Percentiles rank a stretch among this genome's conserved stretches.
phyloP scores from a whole-genome alignment of 2,888 invertebrate species.

The Blera fallax region DNA sequence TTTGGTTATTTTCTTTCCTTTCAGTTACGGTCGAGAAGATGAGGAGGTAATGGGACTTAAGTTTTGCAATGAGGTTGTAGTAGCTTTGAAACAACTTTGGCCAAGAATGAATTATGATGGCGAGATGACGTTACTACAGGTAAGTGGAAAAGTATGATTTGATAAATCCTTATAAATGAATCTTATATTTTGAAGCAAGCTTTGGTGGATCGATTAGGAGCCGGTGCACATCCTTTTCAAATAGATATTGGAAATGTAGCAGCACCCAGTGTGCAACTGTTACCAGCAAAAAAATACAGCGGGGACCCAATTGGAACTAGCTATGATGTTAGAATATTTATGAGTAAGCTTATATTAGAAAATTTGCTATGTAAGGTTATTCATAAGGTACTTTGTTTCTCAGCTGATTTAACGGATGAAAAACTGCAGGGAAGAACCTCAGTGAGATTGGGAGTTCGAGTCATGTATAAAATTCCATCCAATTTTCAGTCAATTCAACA shows the following conservation, averaged over 20 bases:
- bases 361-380: not conserved
- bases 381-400: not conserved
- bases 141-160: conserved; percentile 77
- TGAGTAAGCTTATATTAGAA: conserved; percentile 83
- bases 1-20: not conserved
- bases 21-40: conserved; percentile 94
- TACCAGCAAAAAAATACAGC: conserved; percentile 92
- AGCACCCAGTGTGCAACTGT: conserved; percentile 92
- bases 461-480: conserved; percentile 84
- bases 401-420: conserved; percentile 90
- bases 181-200: conserved; percentile 85
- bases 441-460: conserved; percentile 91
- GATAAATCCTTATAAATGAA: not conserved
- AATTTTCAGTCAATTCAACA: conserved; percentile 73
- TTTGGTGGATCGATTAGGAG: conserved; percentile 87
- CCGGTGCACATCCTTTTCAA: conserved; percentile 89
- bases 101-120: conserved; percentile 84
- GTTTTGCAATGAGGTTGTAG: conserved; percentile 97
- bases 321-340: conserved; percentile 91
- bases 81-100: conserved; percentile 92
- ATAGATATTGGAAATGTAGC: conserved; percentile 90
- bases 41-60: conserved; percentile 98
- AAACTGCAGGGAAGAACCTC: conserved; percentile 88
- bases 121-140: conserved; percentile 87
- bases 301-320: conserved; percentile 94